Percentiles rank a stretch among this genome's conserved stretches.
phyloP scores from a whole-genome alignment of 2,113 vertebrate species.

The Bothrops jararaca region DNA sequence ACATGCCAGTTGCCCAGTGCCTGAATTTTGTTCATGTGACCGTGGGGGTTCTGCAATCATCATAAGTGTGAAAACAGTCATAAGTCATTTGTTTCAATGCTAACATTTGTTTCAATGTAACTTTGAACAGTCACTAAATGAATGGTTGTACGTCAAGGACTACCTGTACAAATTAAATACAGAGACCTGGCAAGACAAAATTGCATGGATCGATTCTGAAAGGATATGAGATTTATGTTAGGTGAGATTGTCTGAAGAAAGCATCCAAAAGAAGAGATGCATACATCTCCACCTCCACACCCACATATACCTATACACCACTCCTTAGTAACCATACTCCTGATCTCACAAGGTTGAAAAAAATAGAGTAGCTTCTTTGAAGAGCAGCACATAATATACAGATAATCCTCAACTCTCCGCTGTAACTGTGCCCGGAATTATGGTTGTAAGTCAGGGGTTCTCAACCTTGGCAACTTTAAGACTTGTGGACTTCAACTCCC shows the following conservation, averaged over 20 bases:
- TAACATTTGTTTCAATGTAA: neutral
- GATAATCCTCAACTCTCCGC: neutral
- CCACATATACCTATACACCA: neutral
- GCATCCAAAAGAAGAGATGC: neutral
- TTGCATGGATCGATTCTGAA: no score
- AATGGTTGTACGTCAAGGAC: neutral
- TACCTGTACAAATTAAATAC: neutral
- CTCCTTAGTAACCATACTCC: neutral
- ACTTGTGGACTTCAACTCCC: no score
- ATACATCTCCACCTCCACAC: neutral
- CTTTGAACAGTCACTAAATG: neutral
- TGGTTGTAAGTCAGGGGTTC: no score
- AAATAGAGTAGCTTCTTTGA: neutral
- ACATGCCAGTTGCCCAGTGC: neutral
- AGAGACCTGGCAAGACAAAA: neutral
- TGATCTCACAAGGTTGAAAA: neutral
- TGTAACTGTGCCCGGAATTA: neutral
- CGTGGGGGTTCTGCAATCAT: neutral
- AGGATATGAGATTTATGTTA: neutral
- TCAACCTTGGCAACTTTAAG: no score
- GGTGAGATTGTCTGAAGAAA: neutral
- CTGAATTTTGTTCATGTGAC: neutral
- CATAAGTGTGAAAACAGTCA: neutral
- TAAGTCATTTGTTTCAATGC: neutral
- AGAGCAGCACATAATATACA: neutral